Percentiles rank a stretch among this genome's conserved stretches.
Evolutionary conservation across 1,140 invertebrate species (phyloP).

Genomic region (Ditylenchus dipsaci): DNA sequence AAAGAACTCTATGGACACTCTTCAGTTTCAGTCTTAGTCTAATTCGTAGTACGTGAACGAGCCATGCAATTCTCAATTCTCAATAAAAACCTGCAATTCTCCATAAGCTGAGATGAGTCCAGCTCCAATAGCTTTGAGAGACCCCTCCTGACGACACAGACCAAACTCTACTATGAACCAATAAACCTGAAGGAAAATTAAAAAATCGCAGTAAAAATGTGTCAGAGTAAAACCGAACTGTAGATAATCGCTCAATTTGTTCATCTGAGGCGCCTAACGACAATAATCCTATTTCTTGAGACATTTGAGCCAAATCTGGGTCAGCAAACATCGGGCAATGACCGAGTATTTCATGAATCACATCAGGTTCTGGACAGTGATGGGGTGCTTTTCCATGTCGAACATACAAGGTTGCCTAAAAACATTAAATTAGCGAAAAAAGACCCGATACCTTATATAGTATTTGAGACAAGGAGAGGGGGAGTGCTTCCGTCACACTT

Average conservation of each 20-base stretch:
- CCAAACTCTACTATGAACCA: conserved; percentile 99
- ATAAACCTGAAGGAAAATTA: conserved; percentile 72
- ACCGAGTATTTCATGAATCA: conserved; percentile 65
- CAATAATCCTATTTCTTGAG: conserved; percentile 65
- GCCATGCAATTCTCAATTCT: too few species aligned
- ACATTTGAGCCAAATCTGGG: conserved; percentile 64
- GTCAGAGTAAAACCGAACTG: conserved; percentile 70
- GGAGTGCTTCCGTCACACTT: too few species aligned
- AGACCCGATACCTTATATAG: too few species aligned
- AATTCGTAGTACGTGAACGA: too few species aligned
- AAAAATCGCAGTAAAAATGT: conserved; percentile 2
- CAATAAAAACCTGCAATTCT: conserved; percentile 68
- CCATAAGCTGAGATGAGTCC: conserved; percentile 91
- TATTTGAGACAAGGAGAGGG: too few species aligned
- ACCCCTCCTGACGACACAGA: conserved; percentile 83
- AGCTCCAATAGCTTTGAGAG: conserved; percentile 88
- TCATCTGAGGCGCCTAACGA: conserved; percentile 91
- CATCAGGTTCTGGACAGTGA: conserved; percentile 91
- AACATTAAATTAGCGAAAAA: not conserved
- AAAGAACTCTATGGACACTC: too few species aligned
- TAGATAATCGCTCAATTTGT: conserved; percentile 96
- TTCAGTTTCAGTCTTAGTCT: too few species aligned
- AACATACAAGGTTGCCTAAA: conserved; percentile 92
- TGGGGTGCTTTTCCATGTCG: conserved; percentile 87
- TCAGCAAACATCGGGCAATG: conserved; percentile 65